Base-by-base conservation (phyloP, 2,113 vertebrate species). In the Stigmatopora nigra region DNA sequence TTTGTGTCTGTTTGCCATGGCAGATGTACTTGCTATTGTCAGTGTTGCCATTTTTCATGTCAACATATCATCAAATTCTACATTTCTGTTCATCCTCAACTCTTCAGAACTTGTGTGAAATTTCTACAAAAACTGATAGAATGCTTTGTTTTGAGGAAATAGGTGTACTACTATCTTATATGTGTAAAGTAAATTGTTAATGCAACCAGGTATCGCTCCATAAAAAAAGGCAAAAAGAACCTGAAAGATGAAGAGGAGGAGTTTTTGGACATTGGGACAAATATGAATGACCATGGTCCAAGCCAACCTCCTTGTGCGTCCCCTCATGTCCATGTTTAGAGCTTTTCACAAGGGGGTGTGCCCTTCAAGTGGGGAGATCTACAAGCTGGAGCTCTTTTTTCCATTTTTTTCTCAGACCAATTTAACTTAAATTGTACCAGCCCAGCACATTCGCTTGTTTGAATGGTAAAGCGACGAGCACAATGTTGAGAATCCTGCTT, bases 401-500 rank as follows among this genome's bases (percentile, higher is more conserved):
- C 62, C 58, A 55, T 70, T 36, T 65, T 65, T 72, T 72, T 71
- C 67, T 3, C 66, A 65, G 64, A 44, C 78, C 70, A 36, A 20
- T 47, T 56, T 49, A 76, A 71, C 35, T 68, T 65, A 38, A 60
- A 63, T 63, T 53, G 77, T 19, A 55, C 73, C 57, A 57, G 71
- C 51, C 67, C 78, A 77, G 71, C 52, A 53, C 8, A 36, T 52
- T 75, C 41, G 22, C 36, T 71, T 63, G 52, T 58, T 65, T 45
- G 70, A 76, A 53, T 19, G 44, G 20, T 25, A 63, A 19, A 15
- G 10, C 56, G 73, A 14, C 61, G 47, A 22, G 75, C 78, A 72
- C 60, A 48, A 86, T 84, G 86, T 48, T 63, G 57, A 70, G 25
- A 59, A 68, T 82, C 12, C 63, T 78, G 12, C n/a, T 90, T 35